A percentile compares a stretch with the other conserved stretches of the same genome.
Conservation (phyloP, 2,797 vertebrate genomes). For the Knipowitschia caucasica region DNA sequence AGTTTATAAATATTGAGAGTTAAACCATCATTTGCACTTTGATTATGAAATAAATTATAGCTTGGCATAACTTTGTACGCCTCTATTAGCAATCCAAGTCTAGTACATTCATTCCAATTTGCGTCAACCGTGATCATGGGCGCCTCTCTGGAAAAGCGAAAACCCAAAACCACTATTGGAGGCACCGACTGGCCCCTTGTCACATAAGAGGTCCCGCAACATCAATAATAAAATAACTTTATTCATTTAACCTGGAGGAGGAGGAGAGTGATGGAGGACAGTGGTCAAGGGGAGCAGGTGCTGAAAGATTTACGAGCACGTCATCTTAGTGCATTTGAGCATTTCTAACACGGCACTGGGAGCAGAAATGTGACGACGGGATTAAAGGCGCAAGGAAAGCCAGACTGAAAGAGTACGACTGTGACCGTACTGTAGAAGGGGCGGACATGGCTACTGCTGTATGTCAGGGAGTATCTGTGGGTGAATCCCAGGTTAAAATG, state of each 20-base stretch:
- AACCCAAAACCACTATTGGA: not conserved
- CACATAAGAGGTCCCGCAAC: conserved; percentile 32
- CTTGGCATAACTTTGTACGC: no score
- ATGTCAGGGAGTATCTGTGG: no score
- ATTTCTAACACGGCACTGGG: not conserved
- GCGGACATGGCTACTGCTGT: no score
- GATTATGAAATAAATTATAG: no score
- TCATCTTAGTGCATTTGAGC: conserved; percentile 7
- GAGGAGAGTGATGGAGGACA: conserved; percentile 23
- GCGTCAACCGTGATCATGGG: no score
- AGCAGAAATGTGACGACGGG: not conserved
- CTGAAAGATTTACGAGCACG: conserved; percentile 9
- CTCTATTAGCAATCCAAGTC: no score
- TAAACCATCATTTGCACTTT: no score
- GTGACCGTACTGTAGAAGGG: no score
- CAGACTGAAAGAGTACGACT: not conserved
- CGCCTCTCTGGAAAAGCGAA: no score
- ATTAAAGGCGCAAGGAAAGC: not conserved
- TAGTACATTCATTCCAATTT: no score
- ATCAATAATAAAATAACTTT: conserved; percentile 56
- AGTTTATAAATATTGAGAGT: no score
- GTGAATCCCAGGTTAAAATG: no score
- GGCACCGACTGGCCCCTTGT: conserved; percentile 37
- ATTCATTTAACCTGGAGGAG: conserved; percentile 25
- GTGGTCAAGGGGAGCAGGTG: conserved; percentile 31